Evolutionary conservation across 1,140 invertebrate species (phyloP).

Genomic region (Ladona fulva): DNA sequence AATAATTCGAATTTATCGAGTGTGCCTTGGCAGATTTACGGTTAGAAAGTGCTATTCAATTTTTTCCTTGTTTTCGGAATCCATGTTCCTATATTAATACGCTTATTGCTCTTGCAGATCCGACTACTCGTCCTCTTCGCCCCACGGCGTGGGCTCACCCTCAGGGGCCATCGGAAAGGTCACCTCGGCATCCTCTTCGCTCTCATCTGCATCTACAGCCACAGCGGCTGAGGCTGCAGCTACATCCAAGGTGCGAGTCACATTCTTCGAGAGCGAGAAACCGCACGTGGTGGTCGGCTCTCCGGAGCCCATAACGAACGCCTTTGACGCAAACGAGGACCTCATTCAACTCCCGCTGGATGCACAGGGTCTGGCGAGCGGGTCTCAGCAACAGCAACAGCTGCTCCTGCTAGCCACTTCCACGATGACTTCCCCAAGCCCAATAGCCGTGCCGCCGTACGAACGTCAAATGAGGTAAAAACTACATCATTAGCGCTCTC

Average conservation of each 20-base stretch:
- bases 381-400: not conserved
- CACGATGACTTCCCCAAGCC: slow-evolving; percentile 28
- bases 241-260: slow-evolving; percentile 63
- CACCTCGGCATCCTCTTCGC: not conserved
- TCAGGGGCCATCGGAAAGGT: not conserved
- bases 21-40: no score
- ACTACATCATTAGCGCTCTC: no score
- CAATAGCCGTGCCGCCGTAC: slow-evolving; percentile 37
- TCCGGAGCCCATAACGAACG: slow-evolving; percentile 40
- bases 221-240: not conserved
- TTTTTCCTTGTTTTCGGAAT: no score
- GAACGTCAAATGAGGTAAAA: slow-evolving; percentile 48
- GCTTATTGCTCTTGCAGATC: not conserved
- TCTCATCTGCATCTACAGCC: not conserved
- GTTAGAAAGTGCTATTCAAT: no score
- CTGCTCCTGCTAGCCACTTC: slow-evolving; percentile 15
- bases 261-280: slow-evolving; percentile 67
- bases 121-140: not conserved
- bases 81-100: no score
- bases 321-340: slow-evolving; percentile 37
- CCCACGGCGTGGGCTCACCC: not conserved
- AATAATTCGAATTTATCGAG: no score
- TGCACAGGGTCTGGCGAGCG: slow-evolving; percentile 25
- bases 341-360: slow-evolving; percentile 28
- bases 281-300: slow-evolving; percentile 56